Evolutionary conservation across 2,113 vertebrate species (phyloP), one percentile per base, ranked within the genome.

Genomic region (Suncus etruscus): DNA sequence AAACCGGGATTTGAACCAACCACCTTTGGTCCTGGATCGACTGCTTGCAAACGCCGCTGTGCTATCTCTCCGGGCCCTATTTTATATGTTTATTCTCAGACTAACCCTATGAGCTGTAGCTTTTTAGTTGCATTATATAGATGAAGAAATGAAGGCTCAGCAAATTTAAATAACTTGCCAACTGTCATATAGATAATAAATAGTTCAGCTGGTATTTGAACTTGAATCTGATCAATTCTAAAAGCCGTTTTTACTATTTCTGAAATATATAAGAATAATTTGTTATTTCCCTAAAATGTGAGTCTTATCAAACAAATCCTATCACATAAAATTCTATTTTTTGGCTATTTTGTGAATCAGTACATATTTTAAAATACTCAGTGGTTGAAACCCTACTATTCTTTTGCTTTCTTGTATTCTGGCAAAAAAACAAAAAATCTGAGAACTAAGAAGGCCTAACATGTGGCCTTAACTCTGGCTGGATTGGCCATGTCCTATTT

Each of bases 51-150:
- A n/a, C n/a, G n/a, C n/a, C n/a, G n/a, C n/a, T n/a, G n/a, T n/a
- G n/a, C n/a, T n/a, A n/a, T n/a, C n/a, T n/a, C n/a, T n/a, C n/a
- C n/a, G n/a, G n/a, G n/a, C n/a, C n/a, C n/a, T n/a, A n/a, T n/a
- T n/a, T n/a, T n/a, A n/a, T n/a, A n/a, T n/a, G n/a, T 89, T 82
- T 74, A 70, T 91, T 79, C 47, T 93, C 54, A 89, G 51, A 20
- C 65, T 65, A 90, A 73, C 27, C 58, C 29, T 87, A 11, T 68
- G 51, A 90, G 82, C 14, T 68, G 20, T 11, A 12, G 31, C 80
- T 69, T 85, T 48, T 90, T 74, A 94, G 48, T 69, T 25, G 76
- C 7, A 31, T 82, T 86, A 54, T 76, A 83, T 61, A 79, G 66
- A 83, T 91, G 66, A 86, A 8, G n/a, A n/a, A n/a, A n/a, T n/a